phyloP scores from a whole-genome alignment of 2,113 vertebrate genomes.

The Paracanthobrama guichenoti region DNA sequence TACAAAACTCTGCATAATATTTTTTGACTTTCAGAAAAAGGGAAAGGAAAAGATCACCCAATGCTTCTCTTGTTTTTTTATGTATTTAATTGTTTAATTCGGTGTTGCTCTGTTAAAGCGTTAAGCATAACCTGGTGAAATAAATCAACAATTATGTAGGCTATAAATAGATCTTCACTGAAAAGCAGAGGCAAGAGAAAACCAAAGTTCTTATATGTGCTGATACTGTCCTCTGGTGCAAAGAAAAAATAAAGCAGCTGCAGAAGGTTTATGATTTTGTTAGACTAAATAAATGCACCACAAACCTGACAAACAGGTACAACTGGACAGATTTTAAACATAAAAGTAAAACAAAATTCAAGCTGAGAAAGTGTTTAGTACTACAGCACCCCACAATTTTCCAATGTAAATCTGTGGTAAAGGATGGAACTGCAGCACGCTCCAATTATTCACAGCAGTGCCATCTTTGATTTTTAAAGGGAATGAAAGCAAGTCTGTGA shows the following conservation, averaged over 20 bases:
- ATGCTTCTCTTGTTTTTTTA: background rate
- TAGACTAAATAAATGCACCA: background rate
- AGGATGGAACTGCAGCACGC: too few relatives aligned
- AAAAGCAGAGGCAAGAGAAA: background rate
- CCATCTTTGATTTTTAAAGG: too few relatives aligned
- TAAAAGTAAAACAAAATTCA: background rate
- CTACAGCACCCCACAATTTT: too few relatives aligned
- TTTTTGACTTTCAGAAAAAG: background rate
- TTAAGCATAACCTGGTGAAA: too few relatives aligned
- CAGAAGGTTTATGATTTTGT: background rate
- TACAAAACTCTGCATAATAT: background rate
- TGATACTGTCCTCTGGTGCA: slow-evolving; percentile 12
- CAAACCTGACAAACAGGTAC: background rate
- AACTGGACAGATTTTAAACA: too few relatives aligned
- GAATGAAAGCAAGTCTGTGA: too few relatives aligned
- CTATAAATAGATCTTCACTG: background rate
- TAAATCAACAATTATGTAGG: background rate
- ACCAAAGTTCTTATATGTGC: background rate
- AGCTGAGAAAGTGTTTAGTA: background rate
- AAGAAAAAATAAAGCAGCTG: background rate
- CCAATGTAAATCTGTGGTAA: too few relatives aligned
- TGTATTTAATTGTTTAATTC: background rate
- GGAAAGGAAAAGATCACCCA: background rate
- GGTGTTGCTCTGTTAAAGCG: background rate
- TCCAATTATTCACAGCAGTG: too few relatives aligned